These are phyloP conservation scores for Myotis planiceps DNA, from an alignment of 2,797 vertebrate species.

Conservation along the genomic window DNA sequence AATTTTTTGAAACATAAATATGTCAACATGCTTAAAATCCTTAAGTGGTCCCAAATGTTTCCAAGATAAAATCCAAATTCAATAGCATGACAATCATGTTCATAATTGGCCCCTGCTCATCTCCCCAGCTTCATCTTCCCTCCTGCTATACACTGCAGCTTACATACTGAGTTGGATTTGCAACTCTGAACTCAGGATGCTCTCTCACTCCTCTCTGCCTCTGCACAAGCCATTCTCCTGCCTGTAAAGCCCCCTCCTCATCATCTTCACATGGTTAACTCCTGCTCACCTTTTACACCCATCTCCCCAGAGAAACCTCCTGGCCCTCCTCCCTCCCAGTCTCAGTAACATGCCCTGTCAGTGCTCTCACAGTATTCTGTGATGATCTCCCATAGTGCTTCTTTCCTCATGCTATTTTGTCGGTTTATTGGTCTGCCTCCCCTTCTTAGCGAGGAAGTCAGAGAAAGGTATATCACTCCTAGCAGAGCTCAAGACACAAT, in stretches of 20 bases:
- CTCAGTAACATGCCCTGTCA: not conserved
- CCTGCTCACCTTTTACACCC: not conserved
- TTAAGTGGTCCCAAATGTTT: slow-evolving; percentile 18
- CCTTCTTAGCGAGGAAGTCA: not conserved
- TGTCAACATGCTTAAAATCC: slow-evolving; percentile 45
- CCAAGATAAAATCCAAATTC: slow-evolving; percentile 9
- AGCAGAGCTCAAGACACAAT: not conserved
- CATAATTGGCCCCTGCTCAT: not conserved
- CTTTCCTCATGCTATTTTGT: not conserved
- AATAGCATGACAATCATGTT: not conserved
- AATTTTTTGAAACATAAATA: slow-evolving; percentile 45
- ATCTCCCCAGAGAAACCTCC: not conserved
- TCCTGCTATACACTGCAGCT: not conserved
- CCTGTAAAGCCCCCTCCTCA: not conserved
- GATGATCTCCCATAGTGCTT: not conserved
- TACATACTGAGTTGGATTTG: not conserved
- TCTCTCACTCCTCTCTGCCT: not conserved
- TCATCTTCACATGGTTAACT: not conserved
- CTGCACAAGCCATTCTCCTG: not conserved
- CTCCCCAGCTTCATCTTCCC: not conserved
- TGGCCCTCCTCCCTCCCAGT: not conserved
- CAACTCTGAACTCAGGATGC: not conserved
- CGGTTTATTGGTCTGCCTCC: not conserved
- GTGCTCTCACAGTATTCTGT: not conserved
- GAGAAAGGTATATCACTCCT: not conserved